These are phyloP conservation scores for Campoplex capitator DNA, from an alignment of 2,888 invertebrate genomes.

Conservation along the genomic window DNA sequence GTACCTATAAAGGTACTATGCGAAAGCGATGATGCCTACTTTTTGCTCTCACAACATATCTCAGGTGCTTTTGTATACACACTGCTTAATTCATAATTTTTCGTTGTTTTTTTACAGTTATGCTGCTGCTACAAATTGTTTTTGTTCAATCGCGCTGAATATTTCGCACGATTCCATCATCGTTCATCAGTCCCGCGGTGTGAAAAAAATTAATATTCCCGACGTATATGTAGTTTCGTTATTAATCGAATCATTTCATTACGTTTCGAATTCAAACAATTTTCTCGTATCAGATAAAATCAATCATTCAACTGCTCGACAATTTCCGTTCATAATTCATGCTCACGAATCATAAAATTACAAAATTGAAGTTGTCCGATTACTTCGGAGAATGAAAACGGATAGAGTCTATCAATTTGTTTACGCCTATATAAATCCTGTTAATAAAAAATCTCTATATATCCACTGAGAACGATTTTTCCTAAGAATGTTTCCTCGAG, in stretches of 20 bases:
- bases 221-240: neutral
- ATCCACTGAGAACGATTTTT: neutral
- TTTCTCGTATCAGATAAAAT: neutral
- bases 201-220: no score
- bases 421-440: no score
- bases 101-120: neutral
- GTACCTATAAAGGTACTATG: neutral
- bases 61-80: neutral
- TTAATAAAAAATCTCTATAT: no score
- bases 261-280: neutral
- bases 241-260: neutral
- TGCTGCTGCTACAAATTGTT: neutral
- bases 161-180: no score
- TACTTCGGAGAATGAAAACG: no score
- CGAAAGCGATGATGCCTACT: neutral
- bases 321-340: no score
- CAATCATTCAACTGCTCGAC: neutral
- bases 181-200: no score
- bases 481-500: neutral
- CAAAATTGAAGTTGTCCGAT: no score
- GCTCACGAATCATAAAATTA: no score
- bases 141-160: neutral
- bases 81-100: neutral
- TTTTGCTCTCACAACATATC: conserved; percentile 19
- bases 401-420: no score